phyloP scores from a whole-genome alignment of 2,113 vertebrate species.

The Phalacrocorax pelagicus region DNA sequence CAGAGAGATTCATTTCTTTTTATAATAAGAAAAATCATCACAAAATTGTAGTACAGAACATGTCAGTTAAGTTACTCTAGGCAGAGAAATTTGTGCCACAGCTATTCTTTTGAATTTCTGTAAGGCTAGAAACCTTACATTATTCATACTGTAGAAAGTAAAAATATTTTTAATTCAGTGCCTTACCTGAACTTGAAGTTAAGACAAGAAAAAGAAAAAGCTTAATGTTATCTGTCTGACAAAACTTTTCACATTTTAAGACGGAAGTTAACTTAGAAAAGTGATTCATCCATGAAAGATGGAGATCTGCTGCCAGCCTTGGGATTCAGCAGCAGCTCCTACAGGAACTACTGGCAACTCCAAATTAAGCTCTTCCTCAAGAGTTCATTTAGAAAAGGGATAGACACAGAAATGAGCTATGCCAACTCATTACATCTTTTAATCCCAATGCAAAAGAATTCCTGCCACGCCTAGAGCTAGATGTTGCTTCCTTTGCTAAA shows the following conservation, averaged over 20 bases:
- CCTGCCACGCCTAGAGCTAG: neutral
- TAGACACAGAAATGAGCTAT: neutral
- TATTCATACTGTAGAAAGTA: neutral
- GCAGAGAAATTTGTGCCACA: neutral
- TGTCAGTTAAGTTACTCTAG: constrained; percentile 32
- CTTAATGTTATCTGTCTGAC: neutral
- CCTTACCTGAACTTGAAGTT: neutral
- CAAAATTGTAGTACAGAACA: neutral
- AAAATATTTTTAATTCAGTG: neutral
- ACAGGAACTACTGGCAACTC: neutral
- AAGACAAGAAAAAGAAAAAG: neutral
- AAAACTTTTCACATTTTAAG: neutral
- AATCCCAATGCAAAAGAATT: neutral
- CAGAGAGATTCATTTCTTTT: constrained; percentile 36
- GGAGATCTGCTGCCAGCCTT: neutral
- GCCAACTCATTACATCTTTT: neutral
- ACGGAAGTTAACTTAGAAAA: neutral
- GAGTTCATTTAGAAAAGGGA: neutral
- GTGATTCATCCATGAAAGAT: neutral
- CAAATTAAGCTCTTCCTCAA: neutral
- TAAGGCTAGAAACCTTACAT: neutral
- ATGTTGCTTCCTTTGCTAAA: neutral
- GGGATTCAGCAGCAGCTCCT: neutral
- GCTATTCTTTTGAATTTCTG: neutral
- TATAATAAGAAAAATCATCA: constrained; percentile 32